Conservation (phyloP, 1,140 invertebrate genomes). For the Papilio helenus region DNA sequence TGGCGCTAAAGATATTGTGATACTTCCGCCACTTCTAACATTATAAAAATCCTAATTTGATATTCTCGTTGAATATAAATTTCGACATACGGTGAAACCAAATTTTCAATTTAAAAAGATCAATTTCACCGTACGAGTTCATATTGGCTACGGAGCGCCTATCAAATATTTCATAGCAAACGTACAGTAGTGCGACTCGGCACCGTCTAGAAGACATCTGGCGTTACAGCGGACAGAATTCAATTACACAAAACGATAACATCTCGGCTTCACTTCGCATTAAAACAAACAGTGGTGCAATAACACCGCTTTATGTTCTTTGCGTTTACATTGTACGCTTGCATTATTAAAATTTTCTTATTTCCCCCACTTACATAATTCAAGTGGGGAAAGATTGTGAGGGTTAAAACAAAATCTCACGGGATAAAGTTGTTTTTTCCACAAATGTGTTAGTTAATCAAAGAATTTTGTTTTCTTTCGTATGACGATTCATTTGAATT, state of each 20-base stretch:
- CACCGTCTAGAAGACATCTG: slow-evolving; percentile 56
- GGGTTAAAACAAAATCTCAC: slow-evolving; percentile 35
- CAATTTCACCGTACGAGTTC: slow-evolving; percentile 33
- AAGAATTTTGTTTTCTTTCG: neutral
- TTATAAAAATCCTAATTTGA: neutral
- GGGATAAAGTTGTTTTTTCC: slow-evolving; percentile 23
- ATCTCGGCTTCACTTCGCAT: slow-evolving; percentile 51
- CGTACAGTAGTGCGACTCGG: slow-evolving; percentile 47
- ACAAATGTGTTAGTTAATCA: slow-evolving; percentile 5
- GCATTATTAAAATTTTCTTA: slow-evolving; percentile 44
- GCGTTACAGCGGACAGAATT: slow-evolving; percentile 53
- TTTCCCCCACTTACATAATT: slow-evolving; percentile 39
- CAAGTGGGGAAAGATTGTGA: slow-evolving; percentile 35
- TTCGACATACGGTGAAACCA: neutral
- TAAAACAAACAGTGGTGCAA: slow-evolving; percentile 56
- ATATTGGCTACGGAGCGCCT: slow-evolving; percentile 50
- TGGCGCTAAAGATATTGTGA: neutral
- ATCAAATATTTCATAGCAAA: slow-evolving; percentile 69
- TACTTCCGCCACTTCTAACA: neutral
- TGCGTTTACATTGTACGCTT: slow-evolving; percentile 40
- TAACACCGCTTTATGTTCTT: slow-evolving; percentile 49
- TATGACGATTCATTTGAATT: neutral
- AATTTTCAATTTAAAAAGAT: slow-evolving; percentile 6
- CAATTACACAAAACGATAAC: slow-evolving; percentile 56
- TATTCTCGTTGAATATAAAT: neutral